Percentiles rank a stretch among this genome's conserved stretches.
These are phyloP conservation scores for Gymnogyps californianus DNA, from an alignment of 2,113 vertebrate species.

Conservation along the genomic window DNA sequence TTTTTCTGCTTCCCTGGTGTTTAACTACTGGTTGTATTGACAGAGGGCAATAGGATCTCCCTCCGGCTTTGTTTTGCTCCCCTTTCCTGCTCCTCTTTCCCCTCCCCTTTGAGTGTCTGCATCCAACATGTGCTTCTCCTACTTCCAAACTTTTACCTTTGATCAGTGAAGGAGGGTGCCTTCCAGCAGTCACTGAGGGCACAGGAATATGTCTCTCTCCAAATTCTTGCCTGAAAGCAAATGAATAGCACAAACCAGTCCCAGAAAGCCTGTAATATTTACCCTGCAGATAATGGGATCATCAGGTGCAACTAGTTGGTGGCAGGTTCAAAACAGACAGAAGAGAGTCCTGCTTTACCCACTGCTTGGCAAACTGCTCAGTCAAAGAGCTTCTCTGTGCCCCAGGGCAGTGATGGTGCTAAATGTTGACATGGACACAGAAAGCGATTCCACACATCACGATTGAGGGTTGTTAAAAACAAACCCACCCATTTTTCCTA, in stretches of 20 bases:
- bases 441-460: neutral
- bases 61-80: neutral
- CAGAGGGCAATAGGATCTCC: neutral
- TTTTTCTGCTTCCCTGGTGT: neutral
- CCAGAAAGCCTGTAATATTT: neutral
- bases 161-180: neutral
- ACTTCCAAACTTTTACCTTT: neutral
- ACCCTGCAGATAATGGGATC: neutral
- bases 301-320: neutral
- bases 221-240: neutral
- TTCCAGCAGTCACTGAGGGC: neutral
- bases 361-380: neutral
- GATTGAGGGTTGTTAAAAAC: neutral
- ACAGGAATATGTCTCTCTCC: neutral
- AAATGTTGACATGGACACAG: fast-evolving
- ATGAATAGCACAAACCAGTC: neutral
- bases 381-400: neutral
- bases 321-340: neutral
- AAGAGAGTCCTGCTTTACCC: neutral
- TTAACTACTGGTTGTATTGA: neutral
- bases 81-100: neutral
- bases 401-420: neutral
- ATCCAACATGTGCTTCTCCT: neutral
- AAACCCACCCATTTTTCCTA: neutral
- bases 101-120: neutral